Evolutionary conservation across 2,797 vertebrate genomes (phyloP), one percentile per base, ranked within the genome.

Genomic region (Molossus molossus): DNA sequence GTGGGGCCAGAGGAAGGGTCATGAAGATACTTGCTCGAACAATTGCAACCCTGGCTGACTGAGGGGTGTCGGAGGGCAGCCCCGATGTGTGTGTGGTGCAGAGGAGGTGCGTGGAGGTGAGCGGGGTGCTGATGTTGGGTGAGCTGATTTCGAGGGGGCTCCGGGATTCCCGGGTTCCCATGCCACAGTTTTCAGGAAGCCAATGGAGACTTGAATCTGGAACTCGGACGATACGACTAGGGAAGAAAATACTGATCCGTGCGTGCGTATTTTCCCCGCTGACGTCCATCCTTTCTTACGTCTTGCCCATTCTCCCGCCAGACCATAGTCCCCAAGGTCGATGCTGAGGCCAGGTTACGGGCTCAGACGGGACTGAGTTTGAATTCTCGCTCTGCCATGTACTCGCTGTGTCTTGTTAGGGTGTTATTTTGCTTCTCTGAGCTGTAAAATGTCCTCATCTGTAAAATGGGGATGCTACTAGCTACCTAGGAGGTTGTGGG

Each of bases 1-100:
- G 29, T 0, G 9, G 77, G 62, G 65, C 12, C 0, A 86, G 58
- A 67, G 5, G 29, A n/a, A 64, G 53, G 93, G 58, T 84, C 81
- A 67, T 33, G 93, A 60, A 65, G 67, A 40, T 58, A 57, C 88
- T 67, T 80, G 94, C 84, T 5, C 58, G 83, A 83, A 10, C 55
- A 69, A 17, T 90, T 70, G 21, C 80, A 5, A 50, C 45, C 33
- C 25, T 0, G 33, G 9, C 70, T 64, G 80, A 76, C 65, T 73
- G 69, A 91, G 77, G 73, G 11, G 33, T 5, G 11, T 0, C 1
- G 45, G 37, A 69, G 50, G 55, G 48, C 2, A n/a, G 85, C 27
- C 65, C 85, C 76, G 88, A 82, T 72, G 84, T 65, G 9, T 72
- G 84, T 65, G 9, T 10, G 23, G 23, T 40, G 50, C 69, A n/a